Conservation (phyloP, 2,113 vertebrate genomes). For the Salvelinus sp. region DNA sequence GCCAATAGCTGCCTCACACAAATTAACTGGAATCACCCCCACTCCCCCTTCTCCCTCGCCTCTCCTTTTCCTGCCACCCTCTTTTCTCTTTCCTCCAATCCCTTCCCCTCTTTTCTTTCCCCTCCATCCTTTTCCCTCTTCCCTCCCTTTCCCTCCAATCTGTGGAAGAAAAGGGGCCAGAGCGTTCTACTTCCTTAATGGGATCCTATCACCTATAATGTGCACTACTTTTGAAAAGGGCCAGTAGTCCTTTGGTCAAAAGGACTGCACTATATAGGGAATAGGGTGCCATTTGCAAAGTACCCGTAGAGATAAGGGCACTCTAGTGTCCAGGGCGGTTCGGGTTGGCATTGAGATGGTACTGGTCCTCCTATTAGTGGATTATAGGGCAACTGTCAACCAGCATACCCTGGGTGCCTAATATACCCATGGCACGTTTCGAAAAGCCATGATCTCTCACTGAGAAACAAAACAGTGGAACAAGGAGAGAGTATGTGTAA, state of each 20-base stretch:
- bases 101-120: not conserved
- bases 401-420: slow-evolving; percentile 3
- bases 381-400: not conserved
- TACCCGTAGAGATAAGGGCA: too few relatives aligned
- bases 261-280: too few relatives aligned
- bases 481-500: not conserved
- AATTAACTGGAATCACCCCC: not conserved
- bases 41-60: not conserved
- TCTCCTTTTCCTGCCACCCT: not conserved
- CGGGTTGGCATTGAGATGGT: too few relatives aligned
- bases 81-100: not conserved
- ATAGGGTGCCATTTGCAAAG: too few relatives aligned
- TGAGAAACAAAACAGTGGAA: not conserved
- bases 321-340: too few relatives aligned
- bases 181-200: slow-evolving; percentile 26
- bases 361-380: not conserved
- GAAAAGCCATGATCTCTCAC: slow-evolving; percentile 21
- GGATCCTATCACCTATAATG: too few relatives aligned
- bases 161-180: not conserved
- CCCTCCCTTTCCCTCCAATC: not conserved
- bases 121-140: not conserved
- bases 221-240: too few relatives aligned
- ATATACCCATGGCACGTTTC: not conserved
- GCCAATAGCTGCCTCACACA: not conserved
- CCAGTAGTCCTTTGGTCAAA: too few relatives aligned